These are phyloP conservation scores for Polylopha cassiicola DNA, from an alignment of 2,888 invertebrate species.

Conservation along the genomic window DNA sequence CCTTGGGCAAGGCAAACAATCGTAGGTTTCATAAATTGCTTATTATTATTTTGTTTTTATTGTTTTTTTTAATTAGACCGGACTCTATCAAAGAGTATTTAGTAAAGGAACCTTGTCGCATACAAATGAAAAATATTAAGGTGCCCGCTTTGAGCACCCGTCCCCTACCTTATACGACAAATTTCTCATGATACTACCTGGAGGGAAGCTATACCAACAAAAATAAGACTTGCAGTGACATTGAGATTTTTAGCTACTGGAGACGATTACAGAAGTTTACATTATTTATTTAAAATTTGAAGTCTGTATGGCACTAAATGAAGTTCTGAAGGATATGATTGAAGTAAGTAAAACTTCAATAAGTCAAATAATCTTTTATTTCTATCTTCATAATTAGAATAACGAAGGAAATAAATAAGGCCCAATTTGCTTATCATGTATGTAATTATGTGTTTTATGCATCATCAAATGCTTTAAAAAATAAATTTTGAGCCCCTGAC, in stretches of 20 bases:
- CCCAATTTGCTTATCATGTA: not conserved
- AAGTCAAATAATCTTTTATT: not conserved
- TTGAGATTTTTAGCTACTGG: constrained; percentile 1
- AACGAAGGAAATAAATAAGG: not conserved
- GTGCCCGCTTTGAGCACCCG: too few species aligned
- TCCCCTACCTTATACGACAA: constrained; percentile 1
- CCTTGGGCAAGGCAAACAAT: too few species aligned
- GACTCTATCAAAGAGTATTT: too few species aligned
- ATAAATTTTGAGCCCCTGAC: not conserved
- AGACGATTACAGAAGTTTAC: constrained; percentile 1
- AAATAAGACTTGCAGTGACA: constrained; percentile 1
- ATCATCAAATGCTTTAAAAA: constrained; percentile 2
- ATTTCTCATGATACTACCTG: constrained; percentile 1
- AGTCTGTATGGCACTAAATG: constrained; percentile 1
- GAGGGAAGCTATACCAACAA: constrained; percentile 1
- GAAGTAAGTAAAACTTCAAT: not conserved
- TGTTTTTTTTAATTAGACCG: too few species aligned
- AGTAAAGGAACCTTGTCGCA: too few species aligned
- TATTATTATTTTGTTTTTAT: too few species aligned
- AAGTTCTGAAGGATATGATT: constrained; percentile 1
- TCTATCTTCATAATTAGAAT: not conserved
- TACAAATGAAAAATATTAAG: too few species aligned
- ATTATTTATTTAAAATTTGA: constrained; percentile 1
- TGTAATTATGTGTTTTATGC: not conserved
- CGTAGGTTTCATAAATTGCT: too few species aligned